phyloP scores from a whole-genome alignment of 2,113 vertebrate genomes.

The Eonycteris spelaea region DNA sequence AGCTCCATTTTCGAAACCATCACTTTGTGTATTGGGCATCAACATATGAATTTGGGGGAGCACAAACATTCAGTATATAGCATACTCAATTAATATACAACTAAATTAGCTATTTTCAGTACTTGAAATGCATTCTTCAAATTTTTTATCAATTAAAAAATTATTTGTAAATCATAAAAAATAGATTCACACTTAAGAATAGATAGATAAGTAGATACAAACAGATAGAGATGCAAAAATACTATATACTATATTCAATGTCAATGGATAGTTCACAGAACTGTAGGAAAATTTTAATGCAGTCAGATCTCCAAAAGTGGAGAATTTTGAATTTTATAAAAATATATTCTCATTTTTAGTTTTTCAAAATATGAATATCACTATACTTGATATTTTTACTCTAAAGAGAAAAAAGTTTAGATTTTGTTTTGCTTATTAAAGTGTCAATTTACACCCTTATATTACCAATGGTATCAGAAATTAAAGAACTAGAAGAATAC shows the following conservation, averaged over 20 bases:
- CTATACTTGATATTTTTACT: background rate
- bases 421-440: background rate
- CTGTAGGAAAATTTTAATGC: background rate
- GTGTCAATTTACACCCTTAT: background rate
- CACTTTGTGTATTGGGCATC: background rate
- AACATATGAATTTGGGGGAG: background rate
- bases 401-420: background rate
- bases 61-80: background rate
- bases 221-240: background rate
- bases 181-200: background rate
- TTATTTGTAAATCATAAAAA: background rate
- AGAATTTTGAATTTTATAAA: background rate
- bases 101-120: too few relatives aligned
- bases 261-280: background rate
- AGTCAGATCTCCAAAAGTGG: background rate
- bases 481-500: background rate
- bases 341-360: background rate
- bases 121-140: too few relatives aligned
- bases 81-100: background rate
- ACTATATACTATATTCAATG: background rate
- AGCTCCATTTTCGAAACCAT: background rate
- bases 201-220: background rate
- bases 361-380: background rate
- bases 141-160: background rate
- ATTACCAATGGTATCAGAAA: background rate